Base-by-base conservation (phyloP, 1,140 invertebrate species). In the Lordiphosa mommai region DNA sequence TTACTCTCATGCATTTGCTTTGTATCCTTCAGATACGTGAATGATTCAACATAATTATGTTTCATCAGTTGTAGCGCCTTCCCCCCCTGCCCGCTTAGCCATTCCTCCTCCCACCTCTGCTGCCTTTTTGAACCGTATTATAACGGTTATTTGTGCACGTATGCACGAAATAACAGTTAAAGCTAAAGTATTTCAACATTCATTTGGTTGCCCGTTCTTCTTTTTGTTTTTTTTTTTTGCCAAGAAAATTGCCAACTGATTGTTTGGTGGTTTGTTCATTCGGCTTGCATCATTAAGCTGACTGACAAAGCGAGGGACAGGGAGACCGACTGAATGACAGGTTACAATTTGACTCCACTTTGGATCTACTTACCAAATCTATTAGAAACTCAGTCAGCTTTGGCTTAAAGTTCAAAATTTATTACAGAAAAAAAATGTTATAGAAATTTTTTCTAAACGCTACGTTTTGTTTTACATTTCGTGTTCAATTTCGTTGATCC, bases 31-130 rank as follows among this genome's bases (percentile, higher is more conserved):
- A 48, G 50, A 61, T 76, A 72, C 72, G 67, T 77, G 72, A 84
- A 68, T 82, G 72, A 77, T 77, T 72, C 63, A 77, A 69, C 67
- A 77, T 84, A 77, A 82, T 84, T 84, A 84, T 84, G 77, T 77
- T 84, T 73, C 60, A 69, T 38, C 55, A 51, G 37, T 55, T 48
- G 17, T 47, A 20, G 12, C 16, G n/a, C 20, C 17, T 14, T 32
- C 10, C 10, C 5, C 9, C 17, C 29, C 17, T 12, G 13, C 40
- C 17, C 10, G 8, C 23, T 12, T 17, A 8, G 4, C 13, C 9
- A n/a, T 33, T 33, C 30, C 30, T n/a, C 8, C 34, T 37, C 14
- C 34, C 41, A 29, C 17, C 17, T 52, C 5, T 8, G 36, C 6
- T 4, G 12, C 6, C 27, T 10, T 50, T 57, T 77, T 69, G n/a